Base-by-base conservation (phyloP, 2,797 vertebrate species). In the Tapera naevia region DNA sequence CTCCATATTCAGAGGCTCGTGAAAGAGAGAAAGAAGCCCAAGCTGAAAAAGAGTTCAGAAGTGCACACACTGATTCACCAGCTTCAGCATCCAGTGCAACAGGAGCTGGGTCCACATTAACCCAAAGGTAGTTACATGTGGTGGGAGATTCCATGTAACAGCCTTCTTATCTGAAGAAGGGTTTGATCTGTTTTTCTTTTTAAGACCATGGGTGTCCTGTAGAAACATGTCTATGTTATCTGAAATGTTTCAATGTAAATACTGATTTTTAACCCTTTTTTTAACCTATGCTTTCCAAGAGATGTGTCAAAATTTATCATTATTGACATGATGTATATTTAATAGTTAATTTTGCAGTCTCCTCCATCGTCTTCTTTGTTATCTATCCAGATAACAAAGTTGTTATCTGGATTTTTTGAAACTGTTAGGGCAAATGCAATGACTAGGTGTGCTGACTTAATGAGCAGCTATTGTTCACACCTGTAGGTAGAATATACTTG, bases 1-100 rank as follows among this genome's bases (percentile, higher is more conserved):
- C 2, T 85, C 8, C 1, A 3, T 93, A 35, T 97, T 91, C 65
- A 98, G 98, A 98, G 96, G 97, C 97, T 62, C 97, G 98, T 84
- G 97, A 98, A 94, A 98, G 93, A 97, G 98, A 98, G 65, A 98
- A 97, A 48, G 97, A 97, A 86, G 97, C 97, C 88, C 95, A 61
- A 93, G 94, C 95, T 95, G 97, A 94, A 80, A 97, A 97, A 78
- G 96, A 95, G 58, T 79, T 94, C 33, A 96, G 57, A 92, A 93
- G 78, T 80, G 93, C 85, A 32, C 81, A 8, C 21, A 92, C 90
- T 84, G 94, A 87, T 91, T 96, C 94, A 24, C 93, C 74, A 70
- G 16, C 97, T 45, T 96, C 98, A 83, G 76, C 67, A 45, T 97
- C 97, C 12, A 73, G 62, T 79, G 69, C 92, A 50, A 83, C 11